Percentiles rank a stretch among this genome's conserved stretches.
Conservation (phyloP, 2,888 invertebrate species). For the Heteromurus nitidus region DNA sequence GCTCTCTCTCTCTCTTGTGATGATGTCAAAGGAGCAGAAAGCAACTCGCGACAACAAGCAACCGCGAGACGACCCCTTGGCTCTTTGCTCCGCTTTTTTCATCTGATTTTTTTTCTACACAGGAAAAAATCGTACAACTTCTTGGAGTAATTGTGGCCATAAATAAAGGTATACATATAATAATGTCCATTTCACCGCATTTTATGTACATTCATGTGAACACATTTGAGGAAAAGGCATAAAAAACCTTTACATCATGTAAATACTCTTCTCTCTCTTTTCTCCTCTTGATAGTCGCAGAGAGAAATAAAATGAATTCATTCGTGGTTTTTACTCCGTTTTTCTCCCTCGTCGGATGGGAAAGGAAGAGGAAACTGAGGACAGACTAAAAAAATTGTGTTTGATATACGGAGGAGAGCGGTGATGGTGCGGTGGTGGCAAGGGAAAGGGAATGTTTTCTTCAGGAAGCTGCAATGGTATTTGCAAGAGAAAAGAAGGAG, state of each 20-base stretch:
- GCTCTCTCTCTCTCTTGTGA: neutral
- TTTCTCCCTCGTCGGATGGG: neutral
- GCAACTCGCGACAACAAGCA: too few species aligned
- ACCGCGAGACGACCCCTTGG: conserved; percentile 1
- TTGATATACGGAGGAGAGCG: too few species aligned
- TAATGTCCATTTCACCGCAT: conserved; percentile 67
- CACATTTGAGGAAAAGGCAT: conserved; percentile 1
- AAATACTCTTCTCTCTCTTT: neutral
- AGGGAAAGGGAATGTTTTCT: conserved; percentile 8
- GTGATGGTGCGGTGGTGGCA: neutral
- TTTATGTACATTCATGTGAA: conserved; percentile 46
- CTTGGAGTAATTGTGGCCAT: conserved; percentile 48
- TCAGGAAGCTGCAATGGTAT: conserved; percentile 8
- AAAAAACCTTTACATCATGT: neutral
- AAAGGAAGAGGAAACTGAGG: conserved; percentile 33
- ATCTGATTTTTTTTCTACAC: too few species aligned
- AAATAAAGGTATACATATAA: conserved; percentile 60
- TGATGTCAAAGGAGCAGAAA: neutral
- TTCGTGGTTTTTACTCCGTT: conserved; percentile 55
- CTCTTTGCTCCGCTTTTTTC: neutral
- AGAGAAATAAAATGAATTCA: conserved; percentile 58
- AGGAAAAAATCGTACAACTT: too few species aligned
- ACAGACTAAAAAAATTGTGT: too few species aligned
- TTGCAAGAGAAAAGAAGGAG: too few species aligned
- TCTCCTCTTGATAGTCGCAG: neutral